Evolutionary conservation across 2,113 vertebrate species (phyloP).

Genomic region (Uria lomvia): DNA sequence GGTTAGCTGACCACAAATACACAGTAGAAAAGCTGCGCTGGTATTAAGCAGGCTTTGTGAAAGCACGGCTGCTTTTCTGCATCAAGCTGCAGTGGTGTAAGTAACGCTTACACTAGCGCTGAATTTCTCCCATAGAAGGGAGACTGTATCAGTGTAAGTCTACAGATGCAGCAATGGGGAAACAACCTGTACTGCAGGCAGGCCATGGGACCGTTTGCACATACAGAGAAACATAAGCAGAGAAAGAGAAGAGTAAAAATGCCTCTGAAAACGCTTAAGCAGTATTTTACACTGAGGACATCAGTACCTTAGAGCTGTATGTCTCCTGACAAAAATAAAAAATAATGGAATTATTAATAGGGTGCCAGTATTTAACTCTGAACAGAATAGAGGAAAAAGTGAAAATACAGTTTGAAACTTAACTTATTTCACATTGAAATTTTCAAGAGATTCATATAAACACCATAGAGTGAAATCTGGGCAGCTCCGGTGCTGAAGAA

Average conservation of each 20-base stretch:
- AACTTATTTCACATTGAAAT: not conserved
- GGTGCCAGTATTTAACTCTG: not conserved
- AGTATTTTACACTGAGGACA: not conserved
- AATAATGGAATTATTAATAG: not conserved
- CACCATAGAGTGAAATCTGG: not conserved
- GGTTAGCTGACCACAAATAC: not conserved
- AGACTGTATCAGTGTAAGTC: not conserved
- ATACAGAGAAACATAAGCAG: not conserved
- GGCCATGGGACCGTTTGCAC: not conserved
- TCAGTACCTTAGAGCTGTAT: not conserved
- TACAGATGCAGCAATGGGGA: not conserved
- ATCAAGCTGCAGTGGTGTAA: not conserved
- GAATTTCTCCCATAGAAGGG: not conserved
- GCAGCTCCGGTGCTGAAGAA: not conserved
- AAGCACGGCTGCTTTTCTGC: not conserved
- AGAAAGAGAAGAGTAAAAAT: not conserved
- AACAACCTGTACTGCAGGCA: not conserved
- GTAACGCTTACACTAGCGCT: not conserved
- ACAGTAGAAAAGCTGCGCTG: accelerated
- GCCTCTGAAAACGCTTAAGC: not conserved
- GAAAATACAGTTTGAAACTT: not conserved
- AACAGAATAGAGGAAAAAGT: not conserved
- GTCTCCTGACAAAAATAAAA: not conserved
- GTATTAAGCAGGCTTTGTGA: not conserved
- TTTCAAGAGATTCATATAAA: not conserved